Evolutionary conservation across 2,888 invertebrate genomes (phyloP).

Genomic region (Elmis aenea): DNA sequence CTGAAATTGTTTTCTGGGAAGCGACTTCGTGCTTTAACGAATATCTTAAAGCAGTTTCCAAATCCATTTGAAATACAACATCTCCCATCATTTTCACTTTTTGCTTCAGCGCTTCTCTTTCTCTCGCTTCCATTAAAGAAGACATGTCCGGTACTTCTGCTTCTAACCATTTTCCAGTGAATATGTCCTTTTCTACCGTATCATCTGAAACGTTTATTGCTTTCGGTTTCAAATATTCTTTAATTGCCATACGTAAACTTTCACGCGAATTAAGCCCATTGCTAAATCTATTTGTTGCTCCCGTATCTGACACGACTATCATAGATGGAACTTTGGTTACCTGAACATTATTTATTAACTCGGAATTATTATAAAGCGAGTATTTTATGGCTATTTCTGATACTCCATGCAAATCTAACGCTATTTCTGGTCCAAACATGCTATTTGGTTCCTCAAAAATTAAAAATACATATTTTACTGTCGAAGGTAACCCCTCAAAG

Average conservation of each 20-base stretch:
- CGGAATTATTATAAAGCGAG: constrained; percentile 52
- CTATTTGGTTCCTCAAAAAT: constrained; percentile 63
- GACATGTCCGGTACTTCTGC: constrained; percentile 35
- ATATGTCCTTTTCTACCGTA: constrained; percentile 23
- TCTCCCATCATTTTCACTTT: constrained; percentile 49
- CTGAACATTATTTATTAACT: constrained; percentile 48
- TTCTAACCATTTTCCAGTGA: constrained; percentile 45
- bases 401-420: constrained; percentile 59
- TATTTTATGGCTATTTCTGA: constrained; percentile 55
- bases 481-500: constrained; percentile 50
- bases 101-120: constrained; percentile 34
- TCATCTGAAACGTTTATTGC: constrained; percentile 31
- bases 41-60: constrained; percentile 81
- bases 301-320: constrained; percentile 48
- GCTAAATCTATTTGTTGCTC: constrained; percentile 18
- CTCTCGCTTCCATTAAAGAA: constrained; percentile 32
- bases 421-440: constrained; percentile 60
- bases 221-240: constrained; percentile 48
- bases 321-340: constrained; percentile 53
- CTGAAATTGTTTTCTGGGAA: constrained; percentile 61
- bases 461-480: constrained; percentile 56
- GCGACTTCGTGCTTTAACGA: constrained; percentile 81
- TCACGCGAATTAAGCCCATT: constrained; percentile 26
- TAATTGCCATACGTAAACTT: constrained; percentile 50
- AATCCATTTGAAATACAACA: constrained; percentile 76